phyloP scores from a whole-genome alignment of 2,113 vertebrate genomes.

The Ciconia boyciana region DNA sequence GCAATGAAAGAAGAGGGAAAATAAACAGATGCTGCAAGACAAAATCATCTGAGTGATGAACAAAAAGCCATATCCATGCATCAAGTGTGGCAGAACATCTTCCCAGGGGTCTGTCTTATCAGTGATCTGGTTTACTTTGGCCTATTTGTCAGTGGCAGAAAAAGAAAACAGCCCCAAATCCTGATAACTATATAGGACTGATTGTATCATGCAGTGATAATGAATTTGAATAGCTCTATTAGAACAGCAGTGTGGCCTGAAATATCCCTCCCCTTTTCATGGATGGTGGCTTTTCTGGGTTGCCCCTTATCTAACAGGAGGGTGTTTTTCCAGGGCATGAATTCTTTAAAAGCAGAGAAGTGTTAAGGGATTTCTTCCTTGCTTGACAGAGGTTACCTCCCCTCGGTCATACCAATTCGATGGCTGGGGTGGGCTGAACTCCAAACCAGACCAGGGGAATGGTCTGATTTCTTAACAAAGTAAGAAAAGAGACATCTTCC shows the following conservation, averaged over 20 bases:
- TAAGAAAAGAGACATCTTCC: background rate
- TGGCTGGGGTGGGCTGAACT: background rate
- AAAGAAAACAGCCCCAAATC: constrained; percentile 68
- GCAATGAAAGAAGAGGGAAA: constrained; percentile 43
- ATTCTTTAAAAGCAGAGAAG: constrained; percentile 24
- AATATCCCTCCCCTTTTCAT: constrained; percentile 15
- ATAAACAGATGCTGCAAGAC: constrained; percentile 41
- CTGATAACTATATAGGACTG: constrained; percentile 53
- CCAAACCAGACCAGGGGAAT: background rate
- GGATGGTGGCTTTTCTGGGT: background rate
- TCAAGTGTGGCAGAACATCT: constrained; percentile 24
- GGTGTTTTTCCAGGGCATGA: constrained; percentile 5
- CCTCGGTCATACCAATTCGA: background rate
- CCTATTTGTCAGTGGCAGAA: constrained; percentile 64
- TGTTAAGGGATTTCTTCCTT: constrained; percentile 42
- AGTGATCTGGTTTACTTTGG: constrained; percentile 66
- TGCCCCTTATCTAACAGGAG: constrained; percentile 30
- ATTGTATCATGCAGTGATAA: constrained; percentile 52
- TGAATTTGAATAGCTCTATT: constrained; percentile 51
- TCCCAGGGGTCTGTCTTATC: constrained; percentile 66
- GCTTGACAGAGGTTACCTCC: background rate
- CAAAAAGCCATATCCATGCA: constrained; percentile 38
- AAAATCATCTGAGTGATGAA: constrained; percentile 43
- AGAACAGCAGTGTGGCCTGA: constrained; percentile 11
- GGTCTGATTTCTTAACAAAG: background rate